Conservation (phyloP, 2,797 vertebrate species). For the Melanotaenia parkinsoni region DNA sequence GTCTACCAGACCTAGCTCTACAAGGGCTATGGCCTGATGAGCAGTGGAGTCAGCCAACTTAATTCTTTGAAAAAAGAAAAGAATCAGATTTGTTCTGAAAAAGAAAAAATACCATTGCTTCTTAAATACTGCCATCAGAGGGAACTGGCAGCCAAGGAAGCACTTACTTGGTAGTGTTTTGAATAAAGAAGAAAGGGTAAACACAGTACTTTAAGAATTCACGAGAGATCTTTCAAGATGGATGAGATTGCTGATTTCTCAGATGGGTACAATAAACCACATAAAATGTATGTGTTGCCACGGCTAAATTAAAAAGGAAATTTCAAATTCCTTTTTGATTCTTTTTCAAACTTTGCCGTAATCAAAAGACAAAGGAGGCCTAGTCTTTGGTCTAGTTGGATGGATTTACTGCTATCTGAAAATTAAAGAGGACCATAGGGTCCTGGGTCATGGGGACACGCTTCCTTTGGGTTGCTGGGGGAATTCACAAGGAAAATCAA, state of each 20-base stretch:
- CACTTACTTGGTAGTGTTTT: slow-evolving; percentile 10
- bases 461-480: neutral
- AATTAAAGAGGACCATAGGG: neutral
- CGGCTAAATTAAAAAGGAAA: neutral
- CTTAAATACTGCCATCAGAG: slow-evolving; percentile 5
- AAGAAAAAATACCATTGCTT: slow-evolving; percentile 14
- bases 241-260: neutral
- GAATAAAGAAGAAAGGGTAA: neutral
- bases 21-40: slow-evolving; percentile 18
- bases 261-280: neutral
- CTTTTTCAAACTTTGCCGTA: neutral
- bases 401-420: neutral
- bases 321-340: no score
- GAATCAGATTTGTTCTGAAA: neutral
- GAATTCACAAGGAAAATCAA: neutral
- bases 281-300: neutral
- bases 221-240: neutral
- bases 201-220: neutral
- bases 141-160: neutral
- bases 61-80: neutral
- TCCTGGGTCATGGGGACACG: neutral
- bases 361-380: neutral
- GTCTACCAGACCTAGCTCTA: neutral
- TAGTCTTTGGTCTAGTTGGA: neutral
- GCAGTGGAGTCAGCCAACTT: slow-evolving; percentile 11